Percentiles rank a stretch among this genome's conserved stretches.
These are phyloP conservation scores for Synergus laeviventris DNA, from an alignment of 2,888 invertebrate species.

Conservation along the genomic window DNA sequence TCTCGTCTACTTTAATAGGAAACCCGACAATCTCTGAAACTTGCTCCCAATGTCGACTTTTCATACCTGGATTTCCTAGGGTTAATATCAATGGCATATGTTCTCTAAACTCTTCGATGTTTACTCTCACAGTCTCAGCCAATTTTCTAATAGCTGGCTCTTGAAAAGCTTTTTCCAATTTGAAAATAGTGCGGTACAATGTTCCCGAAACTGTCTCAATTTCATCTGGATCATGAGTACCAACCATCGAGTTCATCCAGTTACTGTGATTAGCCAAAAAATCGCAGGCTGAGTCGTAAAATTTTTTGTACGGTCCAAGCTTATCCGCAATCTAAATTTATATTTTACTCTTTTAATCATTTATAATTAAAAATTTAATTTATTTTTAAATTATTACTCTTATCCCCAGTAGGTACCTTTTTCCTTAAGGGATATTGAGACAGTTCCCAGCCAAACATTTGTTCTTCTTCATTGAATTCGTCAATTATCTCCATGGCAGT, in stretches of 20 bases:
- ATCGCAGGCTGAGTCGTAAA: conserved; percentile 93
- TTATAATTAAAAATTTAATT: not conserved
- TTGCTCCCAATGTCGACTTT: conserved; percentile 94
- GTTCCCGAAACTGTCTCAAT: conserved; percentile 88
- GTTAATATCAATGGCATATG: conserved; percentile 94
- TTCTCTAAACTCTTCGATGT: conserved; percentile 92
- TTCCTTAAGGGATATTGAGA: conserved; percentile 93
- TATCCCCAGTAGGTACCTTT: conserved; percentile 67
- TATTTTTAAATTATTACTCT: conserved; percentile 1
- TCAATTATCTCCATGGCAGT: conserved; percentile 88
- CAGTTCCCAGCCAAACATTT: conserved; percentile 90
- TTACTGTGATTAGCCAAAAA: conserved; percentile 88
- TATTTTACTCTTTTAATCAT: too few relatives aligned
- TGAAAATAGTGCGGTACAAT: conserved; percentile 86
- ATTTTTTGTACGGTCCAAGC: conserved; percentile 88
- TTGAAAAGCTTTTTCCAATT: conserved; percentile 91
- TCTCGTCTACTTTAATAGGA: conserved; percentile 90
- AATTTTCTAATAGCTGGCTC: conserved; percentile 85
- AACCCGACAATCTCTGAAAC: conserved; percentile 97
- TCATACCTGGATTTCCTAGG: conserved; percentile 96
- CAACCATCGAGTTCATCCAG: conserved; percentile 90
- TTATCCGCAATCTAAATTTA: conserved; percentile 82
- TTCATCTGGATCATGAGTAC: conserved; percentile 90
- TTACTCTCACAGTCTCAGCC: conserved; percentile 81
- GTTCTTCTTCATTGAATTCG: conserved; percentile 94